phyloP scores from a whole-genome alignment of 2,113 vertebrate species.

The Brachyistius frenatus region DNA sequence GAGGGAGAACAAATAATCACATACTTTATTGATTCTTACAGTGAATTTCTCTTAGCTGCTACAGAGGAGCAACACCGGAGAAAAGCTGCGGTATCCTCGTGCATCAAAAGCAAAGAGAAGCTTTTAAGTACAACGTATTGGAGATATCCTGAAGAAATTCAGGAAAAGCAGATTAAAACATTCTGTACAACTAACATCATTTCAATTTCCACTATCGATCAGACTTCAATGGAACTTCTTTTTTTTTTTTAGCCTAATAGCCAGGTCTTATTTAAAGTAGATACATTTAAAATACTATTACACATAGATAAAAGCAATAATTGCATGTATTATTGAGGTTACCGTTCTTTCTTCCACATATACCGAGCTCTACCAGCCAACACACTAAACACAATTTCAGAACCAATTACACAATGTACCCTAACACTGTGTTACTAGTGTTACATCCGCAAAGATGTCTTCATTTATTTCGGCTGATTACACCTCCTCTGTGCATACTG shows the following conservation, averaged over 20 bases:
- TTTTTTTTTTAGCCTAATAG: background rate
- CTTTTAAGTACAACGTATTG: background rate
- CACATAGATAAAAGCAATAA: background rate
- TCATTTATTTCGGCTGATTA: slow-evolving; percentile 3
- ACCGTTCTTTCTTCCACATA: background rate
- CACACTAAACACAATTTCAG: background rate
- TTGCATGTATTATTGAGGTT: background rate
- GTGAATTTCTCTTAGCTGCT: slow-evolving; percentile 48
- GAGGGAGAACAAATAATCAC: slow-evolving; percentile 70
- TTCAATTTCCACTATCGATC: background rate
- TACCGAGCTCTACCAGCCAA: background rate
- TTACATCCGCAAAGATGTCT: background rate
- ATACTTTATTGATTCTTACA: slow-evolving; percentile 58
- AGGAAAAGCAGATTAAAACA: background rate
- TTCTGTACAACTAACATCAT: background rate
- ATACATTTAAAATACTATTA: background rate
- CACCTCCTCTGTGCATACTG: background rate
- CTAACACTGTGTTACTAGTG: background rate
- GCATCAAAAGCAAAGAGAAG: background rate
- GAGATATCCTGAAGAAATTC: background rate
- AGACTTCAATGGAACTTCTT: background rate
- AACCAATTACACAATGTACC: background rate
- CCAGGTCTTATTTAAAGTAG: background rate
- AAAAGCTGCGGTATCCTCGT: background rate
- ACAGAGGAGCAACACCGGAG: slow-evolving; percentile 19